Percentiles rank a stretch among this genome's conserved stretches.
phyloP scores from a whole-genome alignment of 2,888 invertebrate species.

The Scaptomyza tumidula region DNA sequence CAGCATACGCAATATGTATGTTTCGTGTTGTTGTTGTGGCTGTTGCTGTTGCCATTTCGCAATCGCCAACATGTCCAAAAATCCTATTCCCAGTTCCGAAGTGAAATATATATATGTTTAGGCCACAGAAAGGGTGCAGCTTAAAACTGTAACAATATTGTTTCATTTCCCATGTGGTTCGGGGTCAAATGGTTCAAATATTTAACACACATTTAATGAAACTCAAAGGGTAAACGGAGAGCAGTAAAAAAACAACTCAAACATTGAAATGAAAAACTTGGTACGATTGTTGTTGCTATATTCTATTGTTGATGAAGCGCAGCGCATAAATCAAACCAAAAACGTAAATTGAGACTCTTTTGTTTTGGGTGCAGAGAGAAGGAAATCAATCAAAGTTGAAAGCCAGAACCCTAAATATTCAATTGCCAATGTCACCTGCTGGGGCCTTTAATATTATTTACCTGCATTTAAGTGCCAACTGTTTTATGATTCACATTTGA shows the following conservation, averaged over 20 bases:
- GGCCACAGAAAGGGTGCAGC: slow-evolving; percentile 20
- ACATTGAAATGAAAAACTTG: slow-evolving; percentile 46
- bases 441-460: slow-evolving; percentile 33
- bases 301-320: slow-evolving; percentile 63
- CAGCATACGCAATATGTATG: slow-evolving; percentile 45
- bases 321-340: slow-evolving; percentile 64
- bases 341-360: slow-evolving; percentile 47
- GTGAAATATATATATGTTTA: slow-evolving; percentile 25
- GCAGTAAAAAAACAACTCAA: slow-evolving; percentile 33
- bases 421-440: slow-evolving; percentile 56
- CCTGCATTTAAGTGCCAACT: slow-evolving; percentile 33
- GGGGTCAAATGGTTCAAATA: slow-evolving; percentile 31
- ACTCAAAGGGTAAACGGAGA: slow-evolving; percentile 38
- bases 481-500: slow-evolving; percentile 23
- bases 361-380: neutral
- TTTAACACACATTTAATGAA: slow-evolving; percentile 53
- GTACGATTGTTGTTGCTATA: slow-evolving; percentile 17
- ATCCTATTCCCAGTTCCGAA: slow-evolving; percentile 27
- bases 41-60: slow-evolving; percentile 46
- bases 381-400: slow-evolving; percentile 38
- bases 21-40: slow-evolving; percentile 6
- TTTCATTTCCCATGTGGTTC: neutral
- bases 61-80: slow-evolving; percentile 30
- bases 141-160: slow-evolving; percentile 32
- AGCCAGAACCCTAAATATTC: neutral